Evolutionary conservation across 2,888 invertebrate species (phyloP).

Genomic region (Melolontha melolontha): DNA sequence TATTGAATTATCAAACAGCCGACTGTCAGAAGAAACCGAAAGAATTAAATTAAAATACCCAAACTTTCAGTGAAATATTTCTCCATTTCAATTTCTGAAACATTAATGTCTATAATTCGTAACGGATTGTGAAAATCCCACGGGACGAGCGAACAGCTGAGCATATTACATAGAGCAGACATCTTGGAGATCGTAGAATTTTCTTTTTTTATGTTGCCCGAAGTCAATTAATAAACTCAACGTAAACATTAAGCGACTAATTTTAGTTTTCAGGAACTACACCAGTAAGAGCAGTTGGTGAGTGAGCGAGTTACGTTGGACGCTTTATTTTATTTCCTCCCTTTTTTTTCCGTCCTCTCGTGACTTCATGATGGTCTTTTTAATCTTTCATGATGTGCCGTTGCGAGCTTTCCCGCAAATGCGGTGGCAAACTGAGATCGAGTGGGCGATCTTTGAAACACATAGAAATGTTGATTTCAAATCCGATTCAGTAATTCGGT

Average conservation of each 20-base stretch:
- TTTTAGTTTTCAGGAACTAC: conserved; percentile 34
- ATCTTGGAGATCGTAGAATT: conserved; percentile 13
- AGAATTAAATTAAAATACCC: too few relatives aligned
- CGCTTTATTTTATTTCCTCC: conserved; percentile 4
- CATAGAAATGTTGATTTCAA: conserved; percentile 12
- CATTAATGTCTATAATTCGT: too few relatives aligned
- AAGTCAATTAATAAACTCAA: conserved; percentile 33
- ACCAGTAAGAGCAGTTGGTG: conserved; percentile 7
- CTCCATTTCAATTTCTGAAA: too few relatives aligned
- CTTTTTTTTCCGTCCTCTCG: conserved; percentile 1
- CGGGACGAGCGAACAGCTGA: conserved; percentile 9
- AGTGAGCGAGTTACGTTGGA: conserved; percentile 21
- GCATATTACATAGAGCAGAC: conserved; percentile 27
- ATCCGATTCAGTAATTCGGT: conserved; percentile 33
- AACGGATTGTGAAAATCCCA: conserved; percentile 5
- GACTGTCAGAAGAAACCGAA: too few relatives aligned
- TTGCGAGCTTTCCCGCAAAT: too few relatives aligned
- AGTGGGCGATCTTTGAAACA: conserved; percentile 21
- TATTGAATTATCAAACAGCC: too few relatives aligned
- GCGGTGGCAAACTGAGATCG: not conserved
- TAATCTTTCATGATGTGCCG: not conserved
- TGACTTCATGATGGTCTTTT: not conserved
- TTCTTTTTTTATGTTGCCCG: conserved; percentile 31
- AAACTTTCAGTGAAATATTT: too few relatives aligned
- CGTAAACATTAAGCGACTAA: conserved; percentile 36